Conservation (phyloP, 2,797 vertebrate species). For the Pampus argenteus region DNA sequence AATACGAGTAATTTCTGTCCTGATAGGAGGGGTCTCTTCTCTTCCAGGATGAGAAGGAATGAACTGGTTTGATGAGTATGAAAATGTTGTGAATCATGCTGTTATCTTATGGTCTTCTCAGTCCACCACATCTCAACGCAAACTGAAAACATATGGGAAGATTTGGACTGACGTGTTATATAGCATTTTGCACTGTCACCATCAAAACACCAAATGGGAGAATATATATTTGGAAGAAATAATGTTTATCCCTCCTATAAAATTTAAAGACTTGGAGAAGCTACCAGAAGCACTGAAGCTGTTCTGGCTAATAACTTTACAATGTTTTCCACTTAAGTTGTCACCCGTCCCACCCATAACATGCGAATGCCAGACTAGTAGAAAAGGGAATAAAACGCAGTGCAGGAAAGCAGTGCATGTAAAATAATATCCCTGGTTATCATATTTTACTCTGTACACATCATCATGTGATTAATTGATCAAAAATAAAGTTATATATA, state of each 20-base stretch:
- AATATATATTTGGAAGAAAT: background rate
- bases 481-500: conserved; percentile 5
- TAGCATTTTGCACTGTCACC: no score
- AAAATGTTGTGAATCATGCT: background rate
- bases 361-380: background rate
- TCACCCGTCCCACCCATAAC: background rate
- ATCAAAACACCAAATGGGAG: no score
- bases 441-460: background rate
- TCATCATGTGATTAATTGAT: background rate
- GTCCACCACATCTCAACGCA: background rate
- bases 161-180: background rate
- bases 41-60: background rate
- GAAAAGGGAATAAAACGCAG: background rate
- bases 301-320: no score
- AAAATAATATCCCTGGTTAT: background rate
- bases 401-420: background rate
- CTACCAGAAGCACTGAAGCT: background rate
- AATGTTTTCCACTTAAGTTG: background rate
- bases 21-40: background rate
- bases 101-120: background rate
- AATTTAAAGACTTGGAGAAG: background rate
- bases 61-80: background rate
- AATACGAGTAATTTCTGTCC: background rate
- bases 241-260: background rate
- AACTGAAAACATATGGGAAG: background rate